A percentile compares a stretch with the other conserved stretches of the same genome.
phyloP scores from a whole-genome alignment of 1,140 invertebrate species.

The Phthorimaea operculella region DNA sequence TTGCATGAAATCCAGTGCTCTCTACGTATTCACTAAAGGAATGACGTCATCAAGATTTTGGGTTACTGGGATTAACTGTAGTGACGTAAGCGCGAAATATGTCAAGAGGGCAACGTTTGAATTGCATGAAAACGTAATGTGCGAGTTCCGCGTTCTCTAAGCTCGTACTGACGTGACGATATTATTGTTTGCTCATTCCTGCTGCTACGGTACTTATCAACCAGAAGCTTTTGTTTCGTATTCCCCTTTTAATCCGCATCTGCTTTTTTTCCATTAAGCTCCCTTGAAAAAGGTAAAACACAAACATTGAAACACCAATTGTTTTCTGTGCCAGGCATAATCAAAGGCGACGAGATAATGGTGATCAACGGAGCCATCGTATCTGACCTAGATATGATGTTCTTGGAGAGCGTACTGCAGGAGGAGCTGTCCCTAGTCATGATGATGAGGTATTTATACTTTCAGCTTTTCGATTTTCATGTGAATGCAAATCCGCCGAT shows the following conservation, averaged over 20 bases:
- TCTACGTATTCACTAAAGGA: no score
- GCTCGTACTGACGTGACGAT: no score
- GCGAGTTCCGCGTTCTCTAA: no score
- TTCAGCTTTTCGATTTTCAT: constrained; percentile 29
- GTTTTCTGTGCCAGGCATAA: constrained; percentile 80
- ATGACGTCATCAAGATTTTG: no score
- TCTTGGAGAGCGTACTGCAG: constrained; percentile 94
- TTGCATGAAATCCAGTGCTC: no score
- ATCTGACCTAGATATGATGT: constrained; percentile 99
- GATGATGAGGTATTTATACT: constrained; percentile 84
- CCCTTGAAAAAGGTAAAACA: constrained; percentile 15
- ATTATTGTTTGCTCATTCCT: no score
- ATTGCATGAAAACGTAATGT: no score
- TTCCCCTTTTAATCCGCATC: constrained; percentile 5
- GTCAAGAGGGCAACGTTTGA: no score
- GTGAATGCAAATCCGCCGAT: constrained; percentile 29
- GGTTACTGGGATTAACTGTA: no score
- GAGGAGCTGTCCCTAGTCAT: constrained; percentile 95
- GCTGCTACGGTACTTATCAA: no score
- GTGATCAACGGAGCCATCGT: constrained; percentile 98
- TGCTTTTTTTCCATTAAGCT: constrained; percentile 9
- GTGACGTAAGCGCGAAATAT: no score
- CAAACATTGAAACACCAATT: constrained; percentile 24
- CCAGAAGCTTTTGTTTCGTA: background rate
- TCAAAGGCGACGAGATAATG: constrained; percentile 98